Percentiles rank a stretch among this genome's conserved stretches.
These are phyloP conservation scores for Hippoglossus hippoglossus DNA, from an alignment of 2,797 vertebrate species.

Conservation along the genomic window DNA sequence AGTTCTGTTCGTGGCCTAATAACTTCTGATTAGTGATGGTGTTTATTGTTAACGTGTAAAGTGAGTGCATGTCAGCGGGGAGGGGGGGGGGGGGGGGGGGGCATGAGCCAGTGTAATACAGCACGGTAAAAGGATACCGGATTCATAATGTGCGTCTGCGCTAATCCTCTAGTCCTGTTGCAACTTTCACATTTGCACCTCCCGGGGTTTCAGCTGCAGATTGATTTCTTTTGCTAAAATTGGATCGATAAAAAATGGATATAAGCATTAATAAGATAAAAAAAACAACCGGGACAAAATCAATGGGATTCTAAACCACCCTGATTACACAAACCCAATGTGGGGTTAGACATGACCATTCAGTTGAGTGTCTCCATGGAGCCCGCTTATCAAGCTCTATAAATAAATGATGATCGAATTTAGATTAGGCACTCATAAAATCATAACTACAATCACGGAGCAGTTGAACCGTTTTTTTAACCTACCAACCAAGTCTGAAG, in stretches of 20 bases:
- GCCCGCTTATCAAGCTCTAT: neutral
- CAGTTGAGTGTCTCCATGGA: neutral
- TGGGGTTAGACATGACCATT: neutral
- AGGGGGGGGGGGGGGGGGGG: too few species aligned
- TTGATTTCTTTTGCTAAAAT: too few species aligned
- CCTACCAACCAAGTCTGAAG: neutral
- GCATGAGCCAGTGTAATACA: too few species aligned
- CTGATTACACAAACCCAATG: neutral
- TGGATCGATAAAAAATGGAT: neutral
- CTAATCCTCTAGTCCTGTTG: too few species aligned
- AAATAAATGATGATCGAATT: conserved; percentile 3
- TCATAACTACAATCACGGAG: neutral
- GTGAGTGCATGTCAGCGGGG: too few species aligned
- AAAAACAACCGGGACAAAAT: neutral
- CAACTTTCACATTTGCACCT: too few species aligned
- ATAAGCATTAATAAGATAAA: too few species aligned
- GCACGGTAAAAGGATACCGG: too few species aligned
- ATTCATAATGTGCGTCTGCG: neutral
- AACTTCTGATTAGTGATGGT: too few species aligned
- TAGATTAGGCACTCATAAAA: neutral
- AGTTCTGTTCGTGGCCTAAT: too few species aligned
- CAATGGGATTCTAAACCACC: neutral
- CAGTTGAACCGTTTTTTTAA: conserved; percentile 3
- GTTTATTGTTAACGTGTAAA: too few species aligned
- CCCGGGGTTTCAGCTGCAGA: too few species aligned